Percentiles rank a stretch among this genome's conserved stretches.
phyloP scores from a whole-genome alignment of 2,888 invertebrate species.

The Ligdia adustata region DNA sequence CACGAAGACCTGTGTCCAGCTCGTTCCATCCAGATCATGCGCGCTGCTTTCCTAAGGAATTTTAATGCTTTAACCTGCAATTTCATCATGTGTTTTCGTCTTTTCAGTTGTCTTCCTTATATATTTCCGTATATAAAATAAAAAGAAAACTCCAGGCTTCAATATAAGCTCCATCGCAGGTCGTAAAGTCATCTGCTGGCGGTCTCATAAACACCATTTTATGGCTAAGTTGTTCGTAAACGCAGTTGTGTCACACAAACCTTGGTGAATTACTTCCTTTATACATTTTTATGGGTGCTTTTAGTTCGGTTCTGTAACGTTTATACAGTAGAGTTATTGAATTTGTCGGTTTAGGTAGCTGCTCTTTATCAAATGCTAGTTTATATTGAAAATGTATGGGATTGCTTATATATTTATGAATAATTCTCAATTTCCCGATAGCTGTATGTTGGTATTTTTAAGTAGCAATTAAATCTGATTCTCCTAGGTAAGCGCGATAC shows the following conservation, averaged over 20 bases:
- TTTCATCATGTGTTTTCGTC: too few species aligned
- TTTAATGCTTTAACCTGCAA: too few species aligned
- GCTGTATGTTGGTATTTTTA: neutral
- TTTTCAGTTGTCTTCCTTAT: too few species aligned
- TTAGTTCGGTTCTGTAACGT: constrained; percentile 37
- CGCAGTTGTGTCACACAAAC: constrained; percentile 39
- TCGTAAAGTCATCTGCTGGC: constrained; percentile 46
- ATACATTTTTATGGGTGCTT: constrained; percentile 49
- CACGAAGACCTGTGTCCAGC: too few species aligned
- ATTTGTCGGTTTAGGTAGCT: constrained; percentile 3
- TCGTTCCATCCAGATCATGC: too few species aligned
- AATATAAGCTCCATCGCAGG: constrained; percentile 12
- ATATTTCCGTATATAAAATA: too few species aligned
- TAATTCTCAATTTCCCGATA: too few species aligned
- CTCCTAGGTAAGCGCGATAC: too few species aligned
- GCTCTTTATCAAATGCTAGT: neutral
- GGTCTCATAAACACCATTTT: constrained; percentile 54
- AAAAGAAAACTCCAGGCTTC: neutral
- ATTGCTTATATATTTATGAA: too few species aligned
- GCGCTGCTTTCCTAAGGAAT: too few species aligned
- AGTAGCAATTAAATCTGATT: too few species aligned
- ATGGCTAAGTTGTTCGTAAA: constrained; percentile 38
- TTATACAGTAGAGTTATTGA: constrained; percentile 29
- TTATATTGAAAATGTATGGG: too few species aligned
- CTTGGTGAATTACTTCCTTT: constrained; percentile 50